phyloP scores from a whole-genome alignment of 1,140 invertebrate genomes.

The Leptinotarsa defecta region DNA sequence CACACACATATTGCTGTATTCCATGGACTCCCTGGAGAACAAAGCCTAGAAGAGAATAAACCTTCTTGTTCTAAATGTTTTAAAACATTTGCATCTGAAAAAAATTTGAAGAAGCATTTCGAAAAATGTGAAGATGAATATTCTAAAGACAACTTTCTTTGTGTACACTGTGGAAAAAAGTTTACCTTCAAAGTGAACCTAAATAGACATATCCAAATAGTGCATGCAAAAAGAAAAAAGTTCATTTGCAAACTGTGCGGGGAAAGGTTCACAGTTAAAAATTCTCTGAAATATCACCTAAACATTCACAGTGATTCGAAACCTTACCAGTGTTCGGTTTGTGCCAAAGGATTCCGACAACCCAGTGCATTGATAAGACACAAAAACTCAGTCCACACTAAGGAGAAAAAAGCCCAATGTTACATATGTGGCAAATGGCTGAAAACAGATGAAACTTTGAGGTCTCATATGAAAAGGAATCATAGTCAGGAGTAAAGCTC shows the following conservation, averaged over 20 bases:
- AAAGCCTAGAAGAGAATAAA: background rate
- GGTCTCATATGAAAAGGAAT: background rate
- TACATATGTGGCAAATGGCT: background rate
- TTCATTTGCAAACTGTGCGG: background rate
- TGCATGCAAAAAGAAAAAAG: background rate
- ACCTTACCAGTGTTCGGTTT: slow-evolving; percentile 4
- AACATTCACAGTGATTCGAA: slow-evolving; percentile 8
- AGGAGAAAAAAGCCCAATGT: background rate
- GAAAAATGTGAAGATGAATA: background rate
- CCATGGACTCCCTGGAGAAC: background rate
- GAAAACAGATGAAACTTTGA: background rate
- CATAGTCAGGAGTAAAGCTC: too few species aligned
- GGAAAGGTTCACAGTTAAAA: slow-evolving; percentile 15
- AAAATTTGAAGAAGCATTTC: background rate
- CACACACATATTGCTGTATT: background rate
- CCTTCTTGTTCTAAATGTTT: background rate
- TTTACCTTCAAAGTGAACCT: slow-evolving; percentile 4
- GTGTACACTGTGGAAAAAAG: slow-evolving; percentile 8
- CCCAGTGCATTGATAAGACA: slow-evolving; percentile 11
- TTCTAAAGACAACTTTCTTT: background rate
- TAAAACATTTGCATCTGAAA: background rate
- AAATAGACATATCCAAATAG: background rate
- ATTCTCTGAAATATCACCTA: slow-evolving; percentile 11
- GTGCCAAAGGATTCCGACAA: background rate
- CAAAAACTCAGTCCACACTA: background rate